Base-by-base conservation (phyloP, 2,797 vertebrate genomes). In the Xiphorhynchus erythropygius region DNA sequence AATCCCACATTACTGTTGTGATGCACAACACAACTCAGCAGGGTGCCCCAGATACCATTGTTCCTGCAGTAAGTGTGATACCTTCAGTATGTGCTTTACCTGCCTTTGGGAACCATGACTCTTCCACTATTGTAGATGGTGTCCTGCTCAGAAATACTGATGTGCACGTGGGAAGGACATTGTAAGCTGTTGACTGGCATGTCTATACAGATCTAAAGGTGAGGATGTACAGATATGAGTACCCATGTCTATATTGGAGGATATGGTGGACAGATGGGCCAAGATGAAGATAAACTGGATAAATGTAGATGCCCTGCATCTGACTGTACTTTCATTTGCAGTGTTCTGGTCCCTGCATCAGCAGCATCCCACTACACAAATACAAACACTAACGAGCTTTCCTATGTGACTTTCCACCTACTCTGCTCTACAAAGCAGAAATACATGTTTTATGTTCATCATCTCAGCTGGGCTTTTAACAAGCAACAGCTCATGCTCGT, bases 21-120 rank as follows among this genome's bases (percentile, higher is more conserved):
- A 65, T 18, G 14, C 33, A 39, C 42, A 65, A 30, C 32, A 28
- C 5, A 24, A 18, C n/a, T 63, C 42, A 39, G 24, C 27, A 63
- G 73, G 35, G 32, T 1, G 2, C 17, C 39, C 35, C 35, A 65
- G 28, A 27, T 23, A 25, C 27, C 0, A 0, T 11, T 0, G 0
- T 57, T 73, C 23, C 85, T 70, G n/a, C 21, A 23, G 17, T 2
- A 8, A 79, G 18, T 12, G 13, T 1, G 1, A 37, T 14, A 22
- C 14, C 24, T 57, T 28, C 49, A 71, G 41, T 35, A 52, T 7
- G 8, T 5, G 10, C 2, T 2, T n/a, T 27, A 22, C 18, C n/a
- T 32, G 1, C 50, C 55, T 32, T 78, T 65, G 50, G n/a, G 49
- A 89, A 22, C 18, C 1, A 2, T 19, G 56, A 27, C 16, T 69